Percentiles rank a stretch among this genome's conserved stretches.
phyloP scores from a whole-genome alignment of 2,888 invertebrate genomes.

The Digitonthophagus gazella region DNA sequence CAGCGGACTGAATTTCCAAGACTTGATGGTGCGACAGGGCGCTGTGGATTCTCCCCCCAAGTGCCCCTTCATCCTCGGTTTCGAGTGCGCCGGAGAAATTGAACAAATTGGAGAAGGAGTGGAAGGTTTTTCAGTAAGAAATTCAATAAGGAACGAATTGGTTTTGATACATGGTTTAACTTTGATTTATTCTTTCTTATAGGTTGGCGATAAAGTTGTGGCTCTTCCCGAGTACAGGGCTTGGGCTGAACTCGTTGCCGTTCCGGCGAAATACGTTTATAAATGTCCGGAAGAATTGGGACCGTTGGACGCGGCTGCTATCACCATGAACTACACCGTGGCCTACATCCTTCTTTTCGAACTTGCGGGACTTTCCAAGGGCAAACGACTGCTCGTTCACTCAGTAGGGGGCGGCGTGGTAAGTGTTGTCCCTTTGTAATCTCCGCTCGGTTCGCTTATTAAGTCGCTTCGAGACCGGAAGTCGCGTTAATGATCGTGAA shows the following conservation, averaged over 20 bases:
- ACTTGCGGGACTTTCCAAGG: slow-evolving; percentile 72
- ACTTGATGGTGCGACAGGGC: slow-evolving; percentile 84
- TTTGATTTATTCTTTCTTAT: slow-evolving; percentile 30
- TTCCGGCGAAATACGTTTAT: slow-evolving; percentile 72
- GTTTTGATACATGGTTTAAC: neutral
- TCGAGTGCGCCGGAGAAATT: slow-evolving; percentile 83
- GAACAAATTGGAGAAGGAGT: slow-evolving; percentile 78
- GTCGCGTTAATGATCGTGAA: too few species aligned
- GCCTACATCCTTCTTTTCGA: slow-evolving; percentile 85
- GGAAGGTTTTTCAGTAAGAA: slow-evolving; percentile 70
- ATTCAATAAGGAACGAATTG: neutral
- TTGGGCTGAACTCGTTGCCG: slow-evolving; percentile 82
- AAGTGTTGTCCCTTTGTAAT: slow-evolving; percentile 53
- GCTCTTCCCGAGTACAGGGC: slow-evolving; percentile 81
- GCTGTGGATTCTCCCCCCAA: slow-evolving; percentile 86
- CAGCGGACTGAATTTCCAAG: slow-evolving; percentile 88
- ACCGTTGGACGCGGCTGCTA: slow-evolving; percentile 76
- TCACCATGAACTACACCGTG: slow-evolving; percentile 83
- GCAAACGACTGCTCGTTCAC: slow-evolving; percentile 79
- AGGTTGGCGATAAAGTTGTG: slow-evolving; percentile 81
- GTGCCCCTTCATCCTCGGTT: slow-evolving; percentile 84
- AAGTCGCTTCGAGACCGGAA: too few species aligned
- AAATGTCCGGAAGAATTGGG: slow-evolving; percentile 65
- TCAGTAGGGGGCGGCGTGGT: slow-evolving; percentile 88
- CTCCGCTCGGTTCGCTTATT: too few species aligned